Evolutionary conservation across 2,797 vertebrate genomes (phyloP).

Genomic region (Lepus townsendii): DNA sequence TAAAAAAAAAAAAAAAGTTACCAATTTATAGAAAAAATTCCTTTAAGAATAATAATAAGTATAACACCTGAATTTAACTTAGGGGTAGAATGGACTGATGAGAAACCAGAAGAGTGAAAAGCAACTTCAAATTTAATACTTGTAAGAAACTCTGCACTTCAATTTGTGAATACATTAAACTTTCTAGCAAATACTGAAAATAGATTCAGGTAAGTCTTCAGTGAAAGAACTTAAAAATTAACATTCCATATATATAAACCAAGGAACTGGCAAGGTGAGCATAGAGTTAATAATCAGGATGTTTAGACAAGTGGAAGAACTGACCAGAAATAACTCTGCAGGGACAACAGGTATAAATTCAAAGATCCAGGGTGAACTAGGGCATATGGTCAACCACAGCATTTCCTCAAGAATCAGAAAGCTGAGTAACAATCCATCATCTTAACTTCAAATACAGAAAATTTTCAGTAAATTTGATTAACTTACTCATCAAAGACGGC

Average conservation of each 20-base stretch:
- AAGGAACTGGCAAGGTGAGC: not conserved
- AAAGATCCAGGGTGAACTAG: not conserved
- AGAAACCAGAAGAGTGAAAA: not conserved
- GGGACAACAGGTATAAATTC: not conserved
- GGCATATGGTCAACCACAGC: not conserved
- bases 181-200: not conserved
- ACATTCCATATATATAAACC: not conserved
- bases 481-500: conserved; percentile 97
- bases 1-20: conserved; percentile 32
- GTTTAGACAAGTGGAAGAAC: not conserved
- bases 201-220: not conserved
- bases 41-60: conserved; percentile 8
- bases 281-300: not conserved
- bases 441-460: not conserved
- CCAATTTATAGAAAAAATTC: not conserved
- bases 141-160: not conserved
- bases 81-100: not conserved
- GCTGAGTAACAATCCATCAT: not conserved
- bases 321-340: not conserved
- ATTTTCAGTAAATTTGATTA: not conserved
- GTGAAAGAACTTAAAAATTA: conserved; percentile 3
- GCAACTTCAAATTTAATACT: not conserved
- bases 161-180: not conserved
- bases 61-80: not conserved
- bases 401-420: not conserved